phyloP scores from a whole-genome alignment of 2,113 vertebrate genomes.

The Tilapia sparmanii region DNA sequence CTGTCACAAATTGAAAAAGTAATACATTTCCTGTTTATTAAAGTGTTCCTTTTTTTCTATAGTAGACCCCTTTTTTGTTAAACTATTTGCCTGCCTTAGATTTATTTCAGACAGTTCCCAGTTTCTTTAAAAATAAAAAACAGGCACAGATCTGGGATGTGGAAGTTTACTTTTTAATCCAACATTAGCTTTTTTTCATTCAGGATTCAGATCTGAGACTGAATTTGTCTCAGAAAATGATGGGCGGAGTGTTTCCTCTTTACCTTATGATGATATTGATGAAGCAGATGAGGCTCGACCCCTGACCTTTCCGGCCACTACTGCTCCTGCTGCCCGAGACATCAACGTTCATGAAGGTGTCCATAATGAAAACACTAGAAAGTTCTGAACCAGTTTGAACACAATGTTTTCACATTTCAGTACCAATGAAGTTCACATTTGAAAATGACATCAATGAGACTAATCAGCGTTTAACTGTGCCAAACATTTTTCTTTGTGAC shows the following conservation, averaged over 20 bases:
- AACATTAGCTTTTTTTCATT: not conserved
- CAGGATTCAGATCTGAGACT: not conserved
- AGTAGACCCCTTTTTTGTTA: not conserved
- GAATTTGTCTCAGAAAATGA: not conserved
- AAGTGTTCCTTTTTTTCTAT: not conserved
- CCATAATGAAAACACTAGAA: not conserved
- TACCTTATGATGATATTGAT: slow-evolving; percentile 54
- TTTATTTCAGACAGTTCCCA: not conserved
- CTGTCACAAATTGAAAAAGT: not conserved
- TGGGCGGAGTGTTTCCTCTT: not conserved
- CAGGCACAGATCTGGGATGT: not conserved
- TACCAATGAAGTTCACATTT: not conserved
- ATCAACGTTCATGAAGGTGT: not conserved
- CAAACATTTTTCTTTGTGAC: not conserved
- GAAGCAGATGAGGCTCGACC: not conserved
- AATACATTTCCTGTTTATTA: not conserved
- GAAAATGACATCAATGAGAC: not conserved
- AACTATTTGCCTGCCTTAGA: not conserved
- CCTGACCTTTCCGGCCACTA: not conserved
- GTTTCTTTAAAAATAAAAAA: not conserved
- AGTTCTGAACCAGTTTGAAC: not conserved
- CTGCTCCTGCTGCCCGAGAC: not conserved
- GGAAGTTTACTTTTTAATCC: not conserved
- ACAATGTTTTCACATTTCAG: not conserved
- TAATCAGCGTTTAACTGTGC: not conserved